phyloP scores from a whole-genome alignment of 2,888 invertebrate species.

The Tiliacea aurago region DNA sequence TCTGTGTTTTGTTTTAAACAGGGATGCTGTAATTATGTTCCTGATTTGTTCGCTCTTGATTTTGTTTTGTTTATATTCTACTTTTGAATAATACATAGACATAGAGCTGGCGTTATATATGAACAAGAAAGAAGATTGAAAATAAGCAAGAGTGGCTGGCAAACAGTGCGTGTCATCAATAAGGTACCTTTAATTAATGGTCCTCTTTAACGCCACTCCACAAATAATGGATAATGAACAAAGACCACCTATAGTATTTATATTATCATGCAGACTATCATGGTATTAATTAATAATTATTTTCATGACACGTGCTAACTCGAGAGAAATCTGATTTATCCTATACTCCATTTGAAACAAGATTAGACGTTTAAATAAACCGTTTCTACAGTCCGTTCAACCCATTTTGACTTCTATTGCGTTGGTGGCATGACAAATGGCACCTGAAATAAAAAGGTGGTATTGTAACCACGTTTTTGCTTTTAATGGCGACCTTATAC shows the following conservation, averaged over 20 bases:
- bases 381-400: no score
- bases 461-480: no score
- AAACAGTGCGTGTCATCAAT: not conserved
- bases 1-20: conserved; percentile 35
- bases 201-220: not conserved
- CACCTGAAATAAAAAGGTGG: no score
- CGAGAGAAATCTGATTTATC: not conserved
- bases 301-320: not conserved
- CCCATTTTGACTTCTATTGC: no score
- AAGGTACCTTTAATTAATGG: no score
- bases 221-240: not conserved
- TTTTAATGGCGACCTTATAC: no score
- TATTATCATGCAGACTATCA: not conserved
- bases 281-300: not conserved
- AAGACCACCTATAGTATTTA: not conserved
- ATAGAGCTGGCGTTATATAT: not conserved
- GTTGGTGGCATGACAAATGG: no score
- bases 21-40: conserved; percentile 10
- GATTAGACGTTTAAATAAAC: no score
- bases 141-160: not conserved
- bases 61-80: conserved; percentile 9
- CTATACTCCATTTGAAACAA: no score
- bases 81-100: not conserved
- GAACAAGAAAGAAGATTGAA: not conserved
- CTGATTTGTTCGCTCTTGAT: conserved; percentile 5